Evolutionary conservation across 2,888 invertebrate species (phyloP).

Genomic region (Diaphora mendica): DNA sequence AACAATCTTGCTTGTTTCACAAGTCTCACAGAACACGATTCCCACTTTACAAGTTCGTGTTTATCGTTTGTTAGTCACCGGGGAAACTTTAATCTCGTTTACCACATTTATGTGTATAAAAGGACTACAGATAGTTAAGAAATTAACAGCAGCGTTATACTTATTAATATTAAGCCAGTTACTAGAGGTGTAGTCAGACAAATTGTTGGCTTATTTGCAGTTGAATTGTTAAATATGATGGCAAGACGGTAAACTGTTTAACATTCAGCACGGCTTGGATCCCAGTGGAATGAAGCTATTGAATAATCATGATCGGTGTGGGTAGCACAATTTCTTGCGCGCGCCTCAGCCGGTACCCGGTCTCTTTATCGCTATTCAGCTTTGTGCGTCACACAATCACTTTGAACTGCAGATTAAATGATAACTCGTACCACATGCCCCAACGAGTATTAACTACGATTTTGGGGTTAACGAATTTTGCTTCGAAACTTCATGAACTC

Average conservation of each 20-base stretch:
- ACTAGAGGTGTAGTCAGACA: constrained; percentile 22
- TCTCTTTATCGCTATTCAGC: constrained; percentile 57
- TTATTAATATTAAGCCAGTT: no score
- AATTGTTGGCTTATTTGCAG: constrained; percentile 39
- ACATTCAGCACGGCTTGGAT: constrained; percentile 75
- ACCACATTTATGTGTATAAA: constrained; percentile 32
- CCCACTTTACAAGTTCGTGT: constrained; percentile 37
- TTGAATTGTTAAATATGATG: constrained; percentile 52
- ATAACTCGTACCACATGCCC: constrained; percentile 19
- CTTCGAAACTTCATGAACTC: constrained; percentile 16
- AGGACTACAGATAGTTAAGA: constrained; percentile 18
- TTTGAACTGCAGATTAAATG: constrained; percentile 31
- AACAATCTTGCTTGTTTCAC: constrained; percentile 41
- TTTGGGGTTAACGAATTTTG: constrained; percentile 11
- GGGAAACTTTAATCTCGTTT: constrained; percentile 40
- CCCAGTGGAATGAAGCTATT: constrained; percentile 72
- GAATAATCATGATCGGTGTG: constrained; percentile 82
- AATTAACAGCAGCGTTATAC: constrained; percentile 23
- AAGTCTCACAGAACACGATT: constrained; percentile 38
- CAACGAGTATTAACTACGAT: constrained; percentile 10
- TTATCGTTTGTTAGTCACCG: constrained; percentile 36
- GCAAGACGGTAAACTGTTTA: constrained; percentile 69
- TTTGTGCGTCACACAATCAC: constrained; percentile 32
- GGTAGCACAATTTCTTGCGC: constrained; percentile 68
- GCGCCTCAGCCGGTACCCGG: constrained; percentile 49